These are phyloP conservation scores for pig (Sus scrofa) DNA, from an alignment of 2,113 vertebrate genomes.

Conservation along the genomic window T2T-Sscrofa CM000812.6:189980501-189981000, in stretches of 20 bases:
- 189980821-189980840: conserved; percentile 35
- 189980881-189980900: neutral
- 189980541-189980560: neutral
- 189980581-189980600: neutral
- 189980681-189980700: neutral
- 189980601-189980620: neutral
- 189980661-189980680: neutral
- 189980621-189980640: neutral
- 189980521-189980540: neutral
- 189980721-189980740: neutral
- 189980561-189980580: neutral
- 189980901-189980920: neutral
- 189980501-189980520: neutral
- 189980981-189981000: neutral
- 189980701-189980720: neutral
- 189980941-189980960: neutral
- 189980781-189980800: neutral
- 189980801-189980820: neutral
- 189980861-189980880: neutral
- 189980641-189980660: neutral
- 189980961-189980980: neutral
- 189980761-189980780: neutral
- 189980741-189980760: neutral
- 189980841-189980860: neutral
- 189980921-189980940: neutral